Base-by-base conservation (phyloP, 2,888 invertebrate species). In the Frankliniella intonsa region DNA sequence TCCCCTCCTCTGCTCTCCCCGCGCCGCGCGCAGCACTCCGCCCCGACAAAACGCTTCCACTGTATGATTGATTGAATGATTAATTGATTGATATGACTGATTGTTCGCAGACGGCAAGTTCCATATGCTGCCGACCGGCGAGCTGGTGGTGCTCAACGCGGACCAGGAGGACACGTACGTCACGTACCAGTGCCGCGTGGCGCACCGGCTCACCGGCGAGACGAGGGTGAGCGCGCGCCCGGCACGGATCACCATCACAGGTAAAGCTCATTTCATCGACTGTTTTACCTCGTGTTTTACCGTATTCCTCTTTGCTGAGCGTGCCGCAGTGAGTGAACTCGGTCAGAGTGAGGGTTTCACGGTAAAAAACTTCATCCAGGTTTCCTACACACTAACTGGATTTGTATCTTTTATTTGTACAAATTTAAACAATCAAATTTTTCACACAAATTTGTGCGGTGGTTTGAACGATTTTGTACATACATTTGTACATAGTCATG, bases 41-140 rank as follows among this genome's bases (percentile, higher is more conserved):
- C 55, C 80, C 76, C 80, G 80, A 50, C 38, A 38, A 11, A 62
- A 80, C 80, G 65, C 80, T 80, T 83, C 81, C 19, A 51, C 80
- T 49, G 5, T 22, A 22, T 76, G 69, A 76, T 76, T 22, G 62
- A 62, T 62, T 62, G 62, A 62, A 14, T 55, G 69, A 69, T 76
- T 76, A 12, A 22, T 22, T 76, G 62, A 62, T 62, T 62, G 62
- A 62, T 38, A 38, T 62, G 62, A 14, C 62, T 62, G 62, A 25
- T 76, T 80, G 55, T 81, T 85, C 86, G n/a, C 87, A 88, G 88
- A 88, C 86, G 88, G 87, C 83, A 89, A 89, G 85, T 88, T 88
- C 86, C 88, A 88, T 85, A 89, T 89, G 88, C 86, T 89, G 85
- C 88, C 89, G 50, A 88, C 88, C 65, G 89, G 89, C 19, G 89